These are phyloP conservation scores for Sciaenops ocellatus DNA, from an alignment of 2,797 vertebrate genomes.

Conservation along the genomic window DNA sequence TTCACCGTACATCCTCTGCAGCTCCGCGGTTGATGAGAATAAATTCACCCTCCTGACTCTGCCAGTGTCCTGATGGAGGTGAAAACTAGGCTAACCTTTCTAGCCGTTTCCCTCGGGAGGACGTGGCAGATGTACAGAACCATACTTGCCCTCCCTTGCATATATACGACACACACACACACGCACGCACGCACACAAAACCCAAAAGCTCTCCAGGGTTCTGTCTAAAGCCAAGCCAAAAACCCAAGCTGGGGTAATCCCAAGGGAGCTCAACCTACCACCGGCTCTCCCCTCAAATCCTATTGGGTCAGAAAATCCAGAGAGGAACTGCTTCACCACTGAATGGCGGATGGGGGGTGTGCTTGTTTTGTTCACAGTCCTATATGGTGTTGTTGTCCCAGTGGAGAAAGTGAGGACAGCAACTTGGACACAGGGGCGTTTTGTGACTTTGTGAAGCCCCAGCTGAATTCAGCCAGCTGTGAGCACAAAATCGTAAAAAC, in stretches of 20 bases:
- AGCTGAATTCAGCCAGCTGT: conserved; percentile 61
- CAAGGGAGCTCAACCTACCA: conserved; percentile 67
- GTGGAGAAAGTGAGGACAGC: conserved; percentile 28
- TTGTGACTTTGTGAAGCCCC: conserved; percentile 29
- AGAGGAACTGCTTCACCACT: conserved; percentile 44
- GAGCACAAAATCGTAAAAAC: neutral
- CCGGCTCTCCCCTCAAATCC: conserved; percentile 65
- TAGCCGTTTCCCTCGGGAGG: conserved; percentile 46
- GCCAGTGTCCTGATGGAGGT: conserved; percentile 51
- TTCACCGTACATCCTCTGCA: neutral
- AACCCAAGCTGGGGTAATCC: conserved; percentile 72
- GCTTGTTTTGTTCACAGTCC: conserved; percentile 49
- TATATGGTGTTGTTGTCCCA: conserved; percentile 29
- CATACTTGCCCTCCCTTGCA: conserved; percentile 36
- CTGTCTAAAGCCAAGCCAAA: conserved; percentile 73
- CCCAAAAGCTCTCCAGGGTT: conserved; percentile 68
- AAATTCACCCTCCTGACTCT: conserved; percentile 36
- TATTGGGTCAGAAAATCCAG: conserved; percentile 67
- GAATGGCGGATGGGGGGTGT: neutral
- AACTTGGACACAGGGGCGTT: conserved; percentile 3
- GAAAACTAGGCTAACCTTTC: conserved; percentile 68
- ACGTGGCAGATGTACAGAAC: conserved; percentile 67
- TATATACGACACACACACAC: conserved; percentile 28
- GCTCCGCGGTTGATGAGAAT: conserved; percentile 14
- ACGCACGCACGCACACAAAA: conserved; percentile 21